Evolutionary conservation across 2,113 vertebrate genomes (phyloP), one percentile per base, ranked within the genome.

Genomic region (Dolichotis patagonum): DNA sequence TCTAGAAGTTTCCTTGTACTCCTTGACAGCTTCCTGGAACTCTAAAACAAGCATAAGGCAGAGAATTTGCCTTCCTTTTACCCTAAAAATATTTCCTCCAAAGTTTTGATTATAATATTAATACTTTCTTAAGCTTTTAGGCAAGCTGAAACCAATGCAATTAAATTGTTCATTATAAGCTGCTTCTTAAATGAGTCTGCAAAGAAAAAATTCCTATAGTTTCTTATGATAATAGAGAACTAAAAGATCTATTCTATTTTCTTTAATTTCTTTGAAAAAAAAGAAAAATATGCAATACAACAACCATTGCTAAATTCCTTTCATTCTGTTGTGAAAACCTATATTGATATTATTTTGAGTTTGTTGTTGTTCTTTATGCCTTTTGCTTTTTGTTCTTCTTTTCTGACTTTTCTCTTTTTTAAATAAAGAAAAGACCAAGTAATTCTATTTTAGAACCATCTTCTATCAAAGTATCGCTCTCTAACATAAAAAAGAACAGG

Each of bases 111-210:
- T 91, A 95, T 32, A 96, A 87, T 32, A 60, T 82, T 85, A 94
- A 93, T 94, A 96, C 62, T 46, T 96, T 80, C 28, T 95, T 97
- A 89, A 93, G 91, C 46, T 97, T 97, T 88, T 96, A 96, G 13
- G 49, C n/a, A 96, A 94, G 77, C n/a, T 13, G 96, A 96, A 98
- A 63, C 26, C 84, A 85, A 94, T 83, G n/a, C 92, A 97, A 85
- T 58, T 85, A 97, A 96, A 92, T 85, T 88, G 90, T 95, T 97
- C 88, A 96, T 96, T 89, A 96, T 43, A 86, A 93, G 26, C 94
- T 93, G 54, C 35, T 92, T 96, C 97, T 96, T 69, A 95, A 89
- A 96, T 80, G 94, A 96, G 46, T n/a, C 93, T 96, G 30, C 8
- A 96, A 94, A 97, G 65, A 49, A 38, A 95, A 96, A 96, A 62